Conservation (phyloP, 2,888 invertebrate genomes). For the Drosophila mimica region DNA sequence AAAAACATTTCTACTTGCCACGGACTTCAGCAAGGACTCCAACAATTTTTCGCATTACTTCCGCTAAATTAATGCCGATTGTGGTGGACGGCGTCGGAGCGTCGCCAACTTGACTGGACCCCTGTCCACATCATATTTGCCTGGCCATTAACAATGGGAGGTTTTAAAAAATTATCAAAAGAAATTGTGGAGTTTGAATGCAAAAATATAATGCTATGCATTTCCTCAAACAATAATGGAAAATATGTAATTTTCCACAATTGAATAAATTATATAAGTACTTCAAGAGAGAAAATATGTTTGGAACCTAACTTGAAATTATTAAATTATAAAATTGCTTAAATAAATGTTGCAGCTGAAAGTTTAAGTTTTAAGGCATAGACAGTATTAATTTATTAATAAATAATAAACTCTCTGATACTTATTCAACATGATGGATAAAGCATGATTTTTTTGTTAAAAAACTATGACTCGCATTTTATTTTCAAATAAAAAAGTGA, state of each 20-base stretch:
- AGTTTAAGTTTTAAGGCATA: neutral
- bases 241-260: neutral
- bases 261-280: neutral
- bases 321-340: neutral
- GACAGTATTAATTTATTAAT: neutral
- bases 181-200: neutral
- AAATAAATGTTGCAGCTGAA: neutral
- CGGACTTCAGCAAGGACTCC: constrained; percentile 27
- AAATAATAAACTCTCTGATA: no score
- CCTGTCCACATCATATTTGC: constrained; percentile 31
- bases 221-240: neutral
- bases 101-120: constrained; percentile 63
- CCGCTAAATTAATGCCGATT: constrained; percentile 83
- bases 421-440: neutral
- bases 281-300: neutral
- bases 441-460: neutral
- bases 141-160: constrained; percentile 25
- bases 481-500: no score
- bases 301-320: neutral
- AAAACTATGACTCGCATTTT: no score
- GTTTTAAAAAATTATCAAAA: constrained; percentile 13
- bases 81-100: constrained; percentile 70
- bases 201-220: neutral
- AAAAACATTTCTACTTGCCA: constrained; percentile 17
- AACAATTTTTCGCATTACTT: constrained; percentile 83